phyloP scores from a whole-genome alignment of 2,888 invertebrate species.

The Epinotia demarniana region DNA sequence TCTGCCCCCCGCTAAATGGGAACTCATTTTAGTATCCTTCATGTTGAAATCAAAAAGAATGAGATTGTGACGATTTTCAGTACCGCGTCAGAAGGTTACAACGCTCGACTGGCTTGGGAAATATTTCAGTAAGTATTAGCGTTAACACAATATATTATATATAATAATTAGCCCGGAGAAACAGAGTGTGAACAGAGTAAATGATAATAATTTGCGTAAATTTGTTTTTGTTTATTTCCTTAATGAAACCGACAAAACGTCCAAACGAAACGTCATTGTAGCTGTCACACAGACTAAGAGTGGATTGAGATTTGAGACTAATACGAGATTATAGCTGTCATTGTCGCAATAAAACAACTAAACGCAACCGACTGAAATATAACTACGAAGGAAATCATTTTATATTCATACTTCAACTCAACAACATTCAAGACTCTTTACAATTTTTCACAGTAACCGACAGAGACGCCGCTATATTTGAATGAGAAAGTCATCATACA shows the following conservation, averaged over 20 bases:
- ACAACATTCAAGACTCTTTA: too few relatives aligned
- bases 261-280: not conserved
- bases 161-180: slow-evolving; percentile 1
- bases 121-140: slow-evolving; percentile 7
- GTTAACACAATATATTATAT: slow-evolving; percentile 9
- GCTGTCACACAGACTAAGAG: too few relatives aligned
- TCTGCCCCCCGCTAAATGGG: slow-evolving; percentile 89
- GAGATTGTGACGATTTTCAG: not conserved
- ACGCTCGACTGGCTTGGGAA: not conserved
- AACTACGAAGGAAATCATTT: not conserved
- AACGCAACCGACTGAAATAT: not conserved
- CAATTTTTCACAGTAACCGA: too few relatives aligned
- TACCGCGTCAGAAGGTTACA: not conserved
- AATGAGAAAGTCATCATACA: too few relatives aligned
- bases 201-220: not conserved
- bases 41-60: slow-evolving; percentile 51
- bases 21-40: slow-evolving; percentile 85
- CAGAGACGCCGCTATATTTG: too few relatives aligned
- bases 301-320: too few relatives aligned
- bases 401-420: too few relatives aligned
- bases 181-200: not conserved
- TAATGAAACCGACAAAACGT: slow-evolving; percentile 1
- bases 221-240: slow-evolving; percentile 25
- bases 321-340: too few relatives aligned
- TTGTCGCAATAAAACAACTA: not conserved